Conservation (phyloP, 2,888 invertebrate genomes). For the Drosophila cognata region DNA sequence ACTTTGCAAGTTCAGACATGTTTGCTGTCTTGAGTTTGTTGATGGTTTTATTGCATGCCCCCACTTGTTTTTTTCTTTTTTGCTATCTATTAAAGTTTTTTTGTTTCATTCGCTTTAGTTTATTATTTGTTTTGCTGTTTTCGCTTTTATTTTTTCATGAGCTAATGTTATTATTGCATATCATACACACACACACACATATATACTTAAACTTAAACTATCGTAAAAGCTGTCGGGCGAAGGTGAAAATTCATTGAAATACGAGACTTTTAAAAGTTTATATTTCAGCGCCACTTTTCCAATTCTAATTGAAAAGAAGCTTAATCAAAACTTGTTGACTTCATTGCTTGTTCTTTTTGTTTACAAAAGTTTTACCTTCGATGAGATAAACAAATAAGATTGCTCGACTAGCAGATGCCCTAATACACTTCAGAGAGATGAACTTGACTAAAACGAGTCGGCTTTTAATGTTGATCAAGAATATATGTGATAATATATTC, state of each 20-base stretch:
- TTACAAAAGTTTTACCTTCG: neutral
- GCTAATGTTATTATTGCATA: constrained; percentile 16
- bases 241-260: neutral
- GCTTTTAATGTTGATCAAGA: neutral
- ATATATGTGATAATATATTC: neutral
- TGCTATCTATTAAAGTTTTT: constrained; percentile 17
- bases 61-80: constrained; percentile 7
- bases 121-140: constrained; percentile 32
- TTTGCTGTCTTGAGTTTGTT: constrained; percentile 41
- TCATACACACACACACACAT: neutral
- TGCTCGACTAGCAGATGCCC: neutral
- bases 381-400: neutral
- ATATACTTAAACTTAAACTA: neutral
- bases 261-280: neutral
- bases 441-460: neutral
- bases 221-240: neutral
- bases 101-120: constrained; percentile 21
- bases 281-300: neutral
- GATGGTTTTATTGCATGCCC: constrained; percentile 41
- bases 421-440: neutral
- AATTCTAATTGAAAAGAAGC: neutral
- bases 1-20: constrained; percentile 40
- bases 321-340: neutral
- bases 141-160: constrained; percentile 19
- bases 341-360: constrained; percentile 1